Percentiles rank a stretch among this genome's conserved stretches.
Conservation (phyloP, 1,140 invertebrate species). For the Drosophila pandora region DNA sequence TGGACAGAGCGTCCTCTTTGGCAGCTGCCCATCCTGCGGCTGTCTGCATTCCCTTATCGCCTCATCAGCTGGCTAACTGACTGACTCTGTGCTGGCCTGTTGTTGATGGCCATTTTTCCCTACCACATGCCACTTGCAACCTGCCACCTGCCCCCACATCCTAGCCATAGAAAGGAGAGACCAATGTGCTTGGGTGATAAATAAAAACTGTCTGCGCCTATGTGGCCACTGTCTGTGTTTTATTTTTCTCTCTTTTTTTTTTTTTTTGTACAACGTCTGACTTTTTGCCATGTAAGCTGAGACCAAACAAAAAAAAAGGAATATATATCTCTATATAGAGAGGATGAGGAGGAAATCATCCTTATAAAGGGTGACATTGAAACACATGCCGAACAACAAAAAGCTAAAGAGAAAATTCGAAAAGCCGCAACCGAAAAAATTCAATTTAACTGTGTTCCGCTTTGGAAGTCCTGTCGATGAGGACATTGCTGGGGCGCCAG, state of each 20-base stretch:
- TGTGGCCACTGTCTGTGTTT: slow-evolving; percentile 40
- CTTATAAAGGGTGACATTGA: slow-evolving; percentile 37
- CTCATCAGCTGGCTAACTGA: slow-evolving; percentile 52
- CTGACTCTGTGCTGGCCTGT: slow-evolving; percentile 19
- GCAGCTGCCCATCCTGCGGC: slow-evolving; percentile 22
- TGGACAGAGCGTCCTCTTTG: neutral
- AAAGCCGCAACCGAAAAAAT: slow-evolving; percentile 52
- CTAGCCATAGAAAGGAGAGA: slow-evolving; percentile 1
- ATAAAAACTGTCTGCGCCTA: slow-evolving; percentile 82
- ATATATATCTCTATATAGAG: neutral
- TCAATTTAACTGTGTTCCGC: slow-evolving; percentile 68
- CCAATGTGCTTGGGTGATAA: slow-evolving; percentile 59
- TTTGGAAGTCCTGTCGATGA: slow-evolving; percentile 26
- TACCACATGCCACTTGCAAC: neutral
- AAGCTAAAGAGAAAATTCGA: slow-evolving; percentile 34
- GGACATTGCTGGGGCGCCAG: slow-evolving; percentile 27
- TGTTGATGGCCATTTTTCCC: slow-evolving; percentile 46
- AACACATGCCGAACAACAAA: slow-evolving; percentile 56
- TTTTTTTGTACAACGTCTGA: slow-evolving; percentile 39
- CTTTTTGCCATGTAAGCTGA: slow-evolving; percentile 63
- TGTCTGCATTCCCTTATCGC: slow-evolving; percentile 53
- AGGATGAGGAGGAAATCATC: neutral
- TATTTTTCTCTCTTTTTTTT: slow-evolving; percentile 16
- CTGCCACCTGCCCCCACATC: slow-evolving; percentile 1
- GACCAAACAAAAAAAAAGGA: slow-evolving; percentile 14